These are phyloP conservation scores for Oncorhynchus clarkii DNA, from an alignment of 2,113 vertebrate species.

Conservation along the genomic window DNA sequence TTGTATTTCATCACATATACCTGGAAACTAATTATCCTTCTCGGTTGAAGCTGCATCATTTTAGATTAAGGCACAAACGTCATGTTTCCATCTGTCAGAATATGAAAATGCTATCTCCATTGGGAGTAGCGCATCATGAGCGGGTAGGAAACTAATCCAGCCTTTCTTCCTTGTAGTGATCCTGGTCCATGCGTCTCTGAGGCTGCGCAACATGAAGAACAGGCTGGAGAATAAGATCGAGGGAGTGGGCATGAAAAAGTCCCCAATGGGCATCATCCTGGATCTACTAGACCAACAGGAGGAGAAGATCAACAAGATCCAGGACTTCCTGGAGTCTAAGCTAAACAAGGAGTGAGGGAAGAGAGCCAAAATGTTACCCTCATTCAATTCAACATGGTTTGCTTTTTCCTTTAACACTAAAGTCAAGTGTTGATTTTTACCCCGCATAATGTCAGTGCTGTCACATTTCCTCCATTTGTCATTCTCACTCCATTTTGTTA, in stretches of 20 bases:
- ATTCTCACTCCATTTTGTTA: background rate
- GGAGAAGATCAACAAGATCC: constrained; percentile 86
- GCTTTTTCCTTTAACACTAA: constrained; percentile 18
- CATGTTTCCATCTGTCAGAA: no score
- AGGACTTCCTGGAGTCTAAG: constrained; percentile 86
- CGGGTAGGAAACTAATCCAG: background rate
- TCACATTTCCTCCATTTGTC: constrained; percentile 24
- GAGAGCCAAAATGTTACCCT: constrained; percentile 20
- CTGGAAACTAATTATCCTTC: background rate
- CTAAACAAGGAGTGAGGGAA: constrained; percentile 78
- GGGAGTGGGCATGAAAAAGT: constrained; percentile 88
- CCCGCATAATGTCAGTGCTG: constrained; percentile 19
- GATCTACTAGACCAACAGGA: constrained; percentile 95
- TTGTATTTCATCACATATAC: background rate
- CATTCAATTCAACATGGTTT: constrained; percentile 6
- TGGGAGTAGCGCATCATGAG: no score
- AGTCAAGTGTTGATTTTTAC: constrained; percentile 14
- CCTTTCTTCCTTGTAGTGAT: constrained; percentile 75
- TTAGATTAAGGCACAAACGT: no score
- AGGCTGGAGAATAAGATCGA: constrained; percentile 96
- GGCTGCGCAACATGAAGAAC: constrained; percentile 94
- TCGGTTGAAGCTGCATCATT: no score
- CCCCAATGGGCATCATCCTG: constrained; percentile 92
- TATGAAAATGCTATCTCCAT: no score
- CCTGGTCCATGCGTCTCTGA: constrained; percentile 90